A percentile compares a stretch with the other conserved stretches of the same genome.
Evolutionary conservation across 37 sponge, comb jelly and placozoan genomes (phyloP).

Genomic region (Mnemiopsis leidyi): DNA sequence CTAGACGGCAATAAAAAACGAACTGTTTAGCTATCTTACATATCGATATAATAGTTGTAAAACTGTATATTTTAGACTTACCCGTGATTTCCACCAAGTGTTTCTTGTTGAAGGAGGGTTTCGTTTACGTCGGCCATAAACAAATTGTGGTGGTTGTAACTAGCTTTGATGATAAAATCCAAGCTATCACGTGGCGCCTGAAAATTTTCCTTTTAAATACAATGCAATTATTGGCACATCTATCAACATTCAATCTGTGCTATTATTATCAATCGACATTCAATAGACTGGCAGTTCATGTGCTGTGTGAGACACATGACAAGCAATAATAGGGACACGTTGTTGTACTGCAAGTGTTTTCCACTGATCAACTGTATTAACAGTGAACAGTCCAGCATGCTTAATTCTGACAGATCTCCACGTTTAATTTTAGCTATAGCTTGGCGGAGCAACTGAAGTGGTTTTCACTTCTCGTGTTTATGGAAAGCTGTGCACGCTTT

Average conservation of each 20-base stretch:
- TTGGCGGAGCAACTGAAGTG: neutral
- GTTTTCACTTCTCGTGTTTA: neutral
- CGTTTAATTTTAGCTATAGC: neutral
- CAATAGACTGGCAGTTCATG: neutral
- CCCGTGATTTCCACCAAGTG: constrained; percentile 66
- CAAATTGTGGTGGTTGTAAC: constrained; percentile 88
- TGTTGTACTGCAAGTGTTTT: neutral
- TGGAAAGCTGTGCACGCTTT: neutral
- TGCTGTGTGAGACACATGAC: neutral
- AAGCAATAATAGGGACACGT: neutral
- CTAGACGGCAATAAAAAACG: too few relatives aligned
- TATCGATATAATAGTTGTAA: too few relatives aligned
- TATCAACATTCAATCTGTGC: too few relatives aligned
- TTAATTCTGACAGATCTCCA: neutral
- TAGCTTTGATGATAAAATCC: constrained; percentile 87
- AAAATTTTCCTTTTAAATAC: neutral
- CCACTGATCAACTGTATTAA: neutral
- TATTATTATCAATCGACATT: too few relatives aligned
- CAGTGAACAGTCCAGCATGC: neutral
- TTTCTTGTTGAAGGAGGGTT: constrained; percentile 83
- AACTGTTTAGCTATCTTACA: too few relatives aligned
- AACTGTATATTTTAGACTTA: too few relatives aligned
- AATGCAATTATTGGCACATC: too few relatives aligned
- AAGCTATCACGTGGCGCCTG: constrained; percentile 87
- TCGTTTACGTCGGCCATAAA: constrained; percentile 83